Evolutionary conservation across 2,888 invertebrate genomes (phyloP).

Genomic region (Lomographa bimaculata): DNA sequence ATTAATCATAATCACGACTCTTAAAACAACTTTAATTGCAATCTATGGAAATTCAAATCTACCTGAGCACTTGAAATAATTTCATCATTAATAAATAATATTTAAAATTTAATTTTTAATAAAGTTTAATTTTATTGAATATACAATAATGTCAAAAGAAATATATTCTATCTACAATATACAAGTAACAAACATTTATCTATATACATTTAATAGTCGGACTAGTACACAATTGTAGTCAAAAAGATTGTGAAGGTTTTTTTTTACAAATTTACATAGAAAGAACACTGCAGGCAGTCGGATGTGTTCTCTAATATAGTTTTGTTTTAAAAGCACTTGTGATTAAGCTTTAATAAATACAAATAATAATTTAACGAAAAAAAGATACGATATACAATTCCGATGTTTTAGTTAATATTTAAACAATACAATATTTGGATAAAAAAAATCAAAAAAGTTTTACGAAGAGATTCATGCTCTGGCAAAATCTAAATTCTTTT

Average conservation of each 20-base stretch:
- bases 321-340: conserved; percentile 16
- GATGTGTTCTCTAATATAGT: conserved; percentile 36
- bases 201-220: conserved; percentile 81
- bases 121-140: conserved; percentile 69
- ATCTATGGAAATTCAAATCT: conserved; percentile 56
- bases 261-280: conserved; percentile 72
- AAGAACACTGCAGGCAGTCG: conserved; percentile 57
- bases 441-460: no score
- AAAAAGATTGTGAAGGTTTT: conserved; percentile 55
- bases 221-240: conserved; percentile 79
- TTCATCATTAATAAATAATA: conserved; percentile 69
- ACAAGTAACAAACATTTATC: conserved; percentile 83
- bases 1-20: conserved; percentile 39
- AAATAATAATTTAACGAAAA: not conserved
- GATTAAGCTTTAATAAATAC: conserved; percentile 5
- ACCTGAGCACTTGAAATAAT: conserved; percentile 70
- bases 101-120: conserved; percentile 66
- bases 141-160: conserved; percentile 79
- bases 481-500: no score
- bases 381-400: no score
- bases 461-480: no score
- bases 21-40: conserved; percentile 51
- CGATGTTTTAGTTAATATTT: no score
- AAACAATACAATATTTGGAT: no score
- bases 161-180: conserved; percentile 83